A percentile compares a stretch with the other conserved stretches of the same genome.
Conservation (phyloP, 2,888 invertebrate species). For the Drosophila prostipennis region DNA sequence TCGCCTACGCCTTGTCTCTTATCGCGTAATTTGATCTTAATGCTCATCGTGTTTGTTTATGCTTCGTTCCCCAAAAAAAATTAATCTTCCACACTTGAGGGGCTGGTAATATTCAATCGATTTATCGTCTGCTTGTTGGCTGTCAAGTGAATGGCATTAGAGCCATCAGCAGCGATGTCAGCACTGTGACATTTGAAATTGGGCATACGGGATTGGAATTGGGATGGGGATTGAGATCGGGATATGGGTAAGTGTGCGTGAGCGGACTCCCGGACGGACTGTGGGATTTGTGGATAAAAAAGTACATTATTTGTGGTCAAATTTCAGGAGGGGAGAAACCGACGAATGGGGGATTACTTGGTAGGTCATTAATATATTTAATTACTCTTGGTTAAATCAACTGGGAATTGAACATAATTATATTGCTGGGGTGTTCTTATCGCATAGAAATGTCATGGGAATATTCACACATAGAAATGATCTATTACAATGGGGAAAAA, state of each 20-base stretch:
- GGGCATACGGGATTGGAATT: conserved; percentile 67
- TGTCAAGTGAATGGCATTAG: conserved; percentile 72
- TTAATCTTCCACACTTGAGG: conserved; percentile 58
- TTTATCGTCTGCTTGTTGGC: conserved; percentile 72
- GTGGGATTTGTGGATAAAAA: conserved; percentile 33
- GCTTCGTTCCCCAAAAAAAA: conserved; percentile 42
- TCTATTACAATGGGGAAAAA: too few relatives aligned
- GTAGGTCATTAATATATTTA: conserved; percentile 7
- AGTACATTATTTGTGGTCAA: conserved; percentile 25
- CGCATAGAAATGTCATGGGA: background rate
- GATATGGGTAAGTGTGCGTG: conserved; percentile 57
- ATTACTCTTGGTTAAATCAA: background rate
- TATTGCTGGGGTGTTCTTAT: background rate
- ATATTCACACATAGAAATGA: too few relatives aligned
- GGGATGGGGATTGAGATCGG: conserved; percentile 11
- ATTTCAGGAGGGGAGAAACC: background rate
- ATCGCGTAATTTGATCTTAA: conserved; percentile 78
- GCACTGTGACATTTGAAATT: conserved; percentile 74
- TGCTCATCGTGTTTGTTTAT: conserved; percentile 75
- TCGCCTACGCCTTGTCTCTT: conserved; percentile 51
- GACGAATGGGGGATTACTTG: conserved; percentile 1
- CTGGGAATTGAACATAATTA: background rate
- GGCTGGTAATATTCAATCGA: conserved; percentile 70
- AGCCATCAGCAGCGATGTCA: conserved; percentile 58
- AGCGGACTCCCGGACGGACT: conserved; percentile 30